Percentiles rank a stretch among this genome's conserved stretches.
Conservation (phyloP, 2,888 invertebrate species). For the Dasypolia templi region DNA sequence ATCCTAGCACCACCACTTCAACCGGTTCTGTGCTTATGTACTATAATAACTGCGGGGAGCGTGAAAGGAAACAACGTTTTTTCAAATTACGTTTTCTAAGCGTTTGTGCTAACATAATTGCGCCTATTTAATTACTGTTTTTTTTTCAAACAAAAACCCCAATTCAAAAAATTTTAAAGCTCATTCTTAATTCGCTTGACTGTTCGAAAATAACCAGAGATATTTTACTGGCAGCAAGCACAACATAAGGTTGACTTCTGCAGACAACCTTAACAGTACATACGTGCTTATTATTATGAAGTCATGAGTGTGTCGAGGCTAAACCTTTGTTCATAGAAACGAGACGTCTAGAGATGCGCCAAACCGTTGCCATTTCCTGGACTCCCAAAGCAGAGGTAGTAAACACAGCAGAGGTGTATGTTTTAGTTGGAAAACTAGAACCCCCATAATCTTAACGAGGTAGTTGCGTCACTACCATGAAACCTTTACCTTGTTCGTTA, state of each 20-base stretch:
- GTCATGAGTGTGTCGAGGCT: neutral
- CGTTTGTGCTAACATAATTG: too few relatives aligned
- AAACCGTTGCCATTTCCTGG: slow-evolving; percentile 2
- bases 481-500: slow-evolving; percentile 55
- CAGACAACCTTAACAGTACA: neutral
- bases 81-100: too few relatives aligned
- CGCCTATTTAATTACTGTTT: too few relatives aligned
- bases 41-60: too few relatives aligned
- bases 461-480: slow-evolving; percentile 39
- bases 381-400: neutral
- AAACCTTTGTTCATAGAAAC: neutral
- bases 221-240: too few relatives aligned
- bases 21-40: too few relatives aligned
- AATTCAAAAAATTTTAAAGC: too few relatives aligned
- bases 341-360: neutral
- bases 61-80: too few relatives aligned
- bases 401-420: slow-evolving; percentile 4
- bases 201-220: too few relatives aligned
- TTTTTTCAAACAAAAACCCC: too few relatives aligned
- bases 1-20: neutral
- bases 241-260: too few relatives aligned
- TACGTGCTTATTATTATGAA: neutral
- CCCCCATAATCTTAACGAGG: slow-evolving; percentile 39
- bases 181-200: too few relatives aligned
- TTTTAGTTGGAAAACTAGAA: slow-evolving; percentile 32